Evolutionary conservation across 2,888 invertebrate genomes (phyloP).

Genomic region (Latheticus oryzae): DNA sequence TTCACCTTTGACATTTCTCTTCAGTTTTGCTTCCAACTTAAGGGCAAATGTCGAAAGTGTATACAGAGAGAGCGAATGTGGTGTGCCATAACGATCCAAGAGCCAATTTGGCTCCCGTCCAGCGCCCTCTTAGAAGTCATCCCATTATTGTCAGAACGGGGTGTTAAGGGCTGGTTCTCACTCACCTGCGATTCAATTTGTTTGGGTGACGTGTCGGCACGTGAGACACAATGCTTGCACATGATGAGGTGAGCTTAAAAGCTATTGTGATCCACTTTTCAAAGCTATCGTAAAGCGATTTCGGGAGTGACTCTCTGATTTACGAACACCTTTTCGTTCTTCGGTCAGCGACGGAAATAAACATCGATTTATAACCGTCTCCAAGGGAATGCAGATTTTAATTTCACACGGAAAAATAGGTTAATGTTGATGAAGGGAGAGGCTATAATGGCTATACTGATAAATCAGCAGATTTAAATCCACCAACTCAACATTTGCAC

Average conservation of each 20-base stretch:
- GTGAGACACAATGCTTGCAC: slow-evolving; percentile 41
- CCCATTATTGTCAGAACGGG: slow-evolving; percentile 44
- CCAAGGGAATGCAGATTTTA: slow-evolving; percentile 4
- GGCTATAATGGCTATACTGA: slow-evolving; percentile 13
- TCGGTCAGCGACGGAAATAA: slow-evolving; percentile 30
- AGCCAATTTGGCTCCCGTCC: slow-evolving; percentile 48
- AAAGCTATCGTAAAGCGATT: slow-evolving; percentile 34
- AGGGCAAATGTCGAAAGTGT: slow-evolving; percentile 23
- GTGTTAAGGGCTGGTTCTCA: slow-evolving; percentile 43
- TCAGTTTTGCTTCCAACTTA: too few relatives aligned
- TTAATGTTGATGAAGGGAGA: slow-evolving; percentile 19
- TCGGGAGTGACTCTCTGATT: slow-evolving; percentile 35
- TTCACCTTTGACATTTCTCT: too few relatives aligned
- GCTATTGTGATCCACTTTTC: slow-evolving; percentile 39
- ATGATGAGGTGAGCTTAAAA: slow-evolving; percentile 40
- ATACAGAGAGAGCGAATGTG: slow-evolving; percentile 35
- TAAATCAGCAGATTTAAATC: background rate
- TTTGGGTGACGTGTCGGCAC: slow-evolving; percentile 45
- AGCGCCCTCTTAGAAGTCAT: slow-evolving; percentile 46
- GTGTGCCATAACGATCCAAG: slow-evolving; percentile 45
- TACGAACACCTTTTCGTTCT: slow-evolving; percentile 37
- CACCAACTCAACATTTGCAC: too few relatives aligned
- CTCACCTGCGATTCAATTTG: slow-evolving; percentile 50
- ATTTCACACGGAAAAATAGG: slow-evolving; percentile 22
- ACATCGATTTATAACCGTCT: slow-evolving; percentile 21